phyloP scores from a whole-genome alignment of 2,888 invertebrate genomes.

The Heteromyza rotundicornis region DNA sequence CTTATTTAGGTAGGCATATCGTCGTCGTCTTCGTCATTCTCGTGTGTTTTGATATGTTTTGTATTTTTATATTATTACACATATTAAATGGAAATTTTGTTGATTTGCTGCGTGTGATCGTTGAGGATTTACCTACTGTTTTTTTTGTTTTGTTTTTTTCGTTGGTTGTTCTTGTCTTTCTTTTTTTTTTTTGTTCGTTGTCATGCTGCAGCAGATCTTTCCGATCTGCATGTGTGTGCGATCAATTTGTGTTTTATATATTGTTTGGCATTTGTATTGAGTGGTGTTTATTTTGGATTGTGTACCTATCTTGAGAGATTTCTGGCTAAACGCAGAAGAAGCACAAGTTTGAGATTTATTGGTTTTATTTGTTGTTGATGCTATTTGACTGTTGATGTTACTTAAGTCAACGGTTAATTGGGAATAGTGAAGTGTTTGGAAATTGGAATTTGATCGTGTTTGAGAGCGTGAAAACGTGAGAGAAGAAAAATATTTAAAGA shows the following conservation, averaged over 20 bases:
- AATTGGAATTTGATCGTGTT: not conserved
- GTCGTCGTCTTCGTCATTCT: not conserved
- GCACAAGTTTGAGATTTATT: constrained; percentile 5
- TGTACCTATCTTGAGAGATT: not conserved
- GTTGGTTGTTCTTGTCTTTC: constrained; percentile 16
- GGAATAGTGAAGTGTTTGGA: not conserved
- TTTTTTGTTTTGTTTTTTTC: not conserved
- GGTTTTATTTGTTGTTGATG: not conserved
- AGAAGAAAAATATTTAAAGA: no score
- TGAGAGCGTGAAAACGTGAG: no score
- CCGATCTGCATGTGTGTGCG: not conserved
- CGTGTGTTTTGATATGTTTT: constrained; percentile 3
- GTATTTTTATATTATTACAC: constrained; percentile 4
- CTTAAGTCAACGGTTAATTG: constrained; percentile 7
- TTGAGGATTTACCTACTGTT: constrained; percentile 27
- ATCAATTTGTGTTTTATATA: not conserved
- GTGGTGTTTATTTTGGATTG: not conserved
- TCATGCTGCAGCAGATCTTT: constrained; percentile 6
- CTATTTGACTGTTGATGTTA: not conserved
- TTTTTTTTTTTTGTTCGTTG: constrained; percentile 10
- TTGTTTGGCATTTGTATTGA: not conserved
- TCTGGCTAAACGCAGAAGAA: no score
- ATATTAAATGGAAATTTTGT: constrained; percentile 8
- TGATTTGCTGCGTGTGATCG: constrained; percentile 36
- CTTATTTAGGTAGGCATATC: constrained; percentile 16